These are phyloP conservation scores for Drosophila ambigua DNA, from an alignment of 1,140 invertebrate genomes.

Conservation along the genomic window DNA sequence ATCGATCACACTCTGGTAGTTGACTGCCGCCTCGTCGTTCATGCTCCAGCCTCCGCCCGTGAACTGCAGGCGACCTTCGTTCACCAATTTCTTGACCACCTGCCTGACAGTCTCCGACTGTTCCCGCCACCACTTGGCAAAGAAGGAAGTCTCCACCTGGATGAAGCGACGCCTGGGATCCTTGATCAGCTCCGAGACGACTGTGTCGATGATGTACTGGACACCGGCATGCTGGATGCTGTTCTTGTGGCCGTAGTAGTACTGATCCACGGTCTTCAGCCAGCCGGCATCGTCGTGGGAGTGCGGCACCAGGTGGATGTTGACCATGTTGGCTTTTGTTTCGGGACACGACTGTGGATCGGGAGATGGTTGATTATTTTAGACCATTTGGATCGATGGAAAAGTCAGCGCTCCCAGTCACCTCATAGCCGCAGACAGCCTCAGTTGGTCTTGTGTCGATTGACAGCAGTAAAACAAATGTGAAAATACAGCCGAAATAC, in stretches of 20 bases:
- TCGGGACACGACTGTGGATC: conserved; percentile 86
- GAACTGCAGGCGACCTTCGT: conserved; percentile 93
- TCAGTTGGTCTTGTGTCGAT: conserved; percentile 15
- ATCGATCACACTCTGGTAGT: conserved; percentile 97
- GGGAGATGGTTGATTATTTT: background rate
- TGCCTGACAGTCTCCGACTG: conserved; percentile 85
- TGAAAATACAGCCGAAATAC: conserved; percentile 4
- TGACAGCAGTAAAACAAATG: conserved; percentile 29
- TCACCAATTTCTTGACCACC: conserved; percentile 85
- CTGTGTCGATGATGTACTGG: conserved; percentile 96
- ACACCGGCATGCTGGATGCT: conserved; percentile 78
- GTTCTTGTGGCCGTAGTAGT: conserved; percentile 90
- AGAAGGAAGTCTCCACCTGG: conserved; percentile 93
- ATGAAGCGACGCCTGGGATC: conserved; percentile 90
- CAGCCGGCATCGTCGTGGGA: conserved; percentile 96
- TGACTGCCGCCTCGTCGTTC: conserved; percentile 96
- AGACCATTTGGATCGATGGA: background rate
- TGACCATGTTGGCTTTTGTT: conserved; percentile 87
- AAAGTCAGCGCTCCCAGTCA: conserved; percentile 1
- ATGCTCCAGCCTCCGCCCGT: conserved; percentile 94
- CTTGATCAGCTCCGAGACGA: conserved; percentile 90
- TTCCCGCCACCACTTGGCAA: conserved; percentile 95
- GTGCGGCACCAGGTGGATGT: conserved; percentile 93
- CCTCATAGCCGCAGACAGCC: conserved; percentile 63
- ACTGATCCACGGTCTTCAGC: conserved; percentile 96